A percentile compares a stretch with the other conserved stretches of the same genome.
phyloP scores from a whole-genome alignment of 2,888 invertebrate species.

The Leptopilina drosophilae region DNA sequence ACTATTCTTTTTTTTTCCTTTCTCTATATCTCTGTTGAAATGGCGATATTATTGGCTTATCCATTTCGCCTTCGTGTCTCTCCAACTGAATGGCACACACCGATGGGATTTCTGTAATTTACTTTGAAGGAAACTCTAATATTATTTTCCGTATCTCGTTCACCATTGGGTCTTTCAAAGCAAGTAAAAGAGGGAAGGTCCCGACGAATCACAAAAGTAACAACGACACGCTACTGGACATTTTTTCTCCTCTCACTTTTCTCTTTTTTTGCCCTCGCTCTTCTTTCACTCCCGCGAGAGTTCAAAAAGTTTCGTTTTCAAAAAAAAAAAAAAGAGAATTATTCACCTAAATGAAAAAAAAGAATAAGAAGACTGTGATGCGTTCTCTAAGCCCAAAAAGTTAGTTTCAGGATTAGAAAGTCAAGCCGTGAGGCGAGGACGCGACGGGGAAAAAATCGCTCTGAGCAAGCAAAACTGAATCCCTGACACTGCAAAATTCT shows the following conservation, averaged over 20 bases:
- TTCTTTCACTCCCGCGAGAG: conserved; percentile 16
- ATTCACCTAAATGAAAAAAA: background rate
- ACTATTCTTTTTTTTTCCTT: conserved; percentile 9
- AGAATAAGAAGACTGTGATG: background rate
- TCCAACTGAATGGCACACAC: background rate
- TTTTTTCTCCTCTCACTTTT: conserved; percentile 21
- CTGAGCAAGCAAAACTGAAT: conserved; percentile 37
- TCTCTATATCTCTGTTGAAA: conserved; percentile 54
- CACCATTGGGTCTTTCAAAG: conserved; percentile 24
- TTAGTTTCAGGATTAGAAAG: conserved; percentile 39
- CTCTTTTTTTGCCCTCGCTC: background rate
- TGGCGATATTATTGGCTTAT: conserved; percentile 69
- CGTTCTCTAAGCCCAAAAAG: conserved; percentile 38
- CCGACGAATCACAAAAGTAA: conserved; percentile 16
- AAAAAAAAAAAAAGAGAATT: too few relatives aligned
- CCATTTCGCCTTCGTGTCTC: conserved; percentile 55
- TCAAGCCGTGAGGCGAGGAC: conserved; percentile 25
- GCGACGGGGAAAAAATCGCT: conserved; percentile 13
- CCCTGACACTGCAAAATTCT: conserved; percentile 30
- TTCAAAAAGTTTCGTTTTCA: too few relatives aligned
- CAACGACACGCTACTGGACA: conserved; percentile 16
- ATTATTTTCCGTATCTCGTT: conserved; percentile 38
- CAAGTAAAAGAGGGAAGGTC: background rate
- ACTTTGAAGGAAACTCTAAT: conserved; percentile 36
- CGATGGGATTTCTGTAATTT: conserved; percentile 39